Percentiles rank a stretch among this genome's conserved stretches.
phyloP scores from a whole-genome alignment of 2,888 invertebrate species.

The Sialis lutaria region DNA sequence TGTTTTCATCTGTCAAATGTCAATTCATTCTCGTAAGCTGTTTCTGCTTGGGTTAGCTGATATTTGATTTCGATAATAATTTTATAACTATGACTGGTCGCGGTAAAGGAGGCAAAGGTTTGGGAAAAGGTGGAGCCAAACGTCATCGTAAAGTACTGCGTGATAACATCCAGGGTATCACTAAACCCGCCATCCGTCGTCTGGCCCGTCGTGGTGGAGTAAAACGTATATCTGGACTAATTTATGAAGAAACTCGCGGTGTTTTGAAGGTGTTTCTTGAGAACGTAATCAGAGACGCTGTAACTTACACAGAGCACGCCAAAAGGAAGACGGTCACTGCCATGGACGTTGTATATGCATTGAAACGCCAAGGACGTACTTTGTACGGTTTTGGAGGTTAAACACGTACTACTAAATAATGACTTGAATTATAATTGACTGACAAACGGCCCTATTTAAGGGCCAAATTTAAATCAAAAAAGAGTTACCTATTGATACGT shows the following conservation, averaged over 20 bases:
- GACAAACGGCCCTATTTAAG: no score
- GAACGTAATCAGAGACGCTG: conserved; percentile 67
- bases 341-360: conserved; percentile 77
- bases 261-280: conserved; percentile 47
- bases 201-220: conserved; percentile 42
- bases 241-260: conserved; percentile 15
- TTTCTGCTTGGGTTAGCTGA: no score
- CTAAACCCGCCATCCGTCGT: conserved; percentile 61
- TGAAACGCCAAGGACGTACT: conserved; percentile 67
- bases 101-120: no score
- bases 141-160: conserved; percentile 66
- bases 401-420: background rate
- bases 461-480: no score
- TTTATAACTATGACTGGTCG: conserved; percentile 27
- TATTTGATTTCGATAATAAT: no score
- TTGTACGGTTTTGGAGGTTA: conserved; percentile 46
- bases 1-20: no score
- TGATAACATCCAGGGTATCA: conserved; percentile 67
- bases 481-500: no score
- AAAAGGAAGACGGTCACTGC: conserved; percentile 78
- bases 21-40: no score
- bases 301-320: conserved; percentile 74
- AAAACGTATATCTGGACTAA: conserved; percentile 21
- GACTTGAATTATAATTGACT: no score
- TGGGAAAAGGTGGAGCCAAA: conserved; percentile 55